These are phyloP conservation scores for Acrossocheilus wenchowensis DNA, from an alignment of 2,797 vertebrate genomes.

Conservation along the genomic window DNA sequence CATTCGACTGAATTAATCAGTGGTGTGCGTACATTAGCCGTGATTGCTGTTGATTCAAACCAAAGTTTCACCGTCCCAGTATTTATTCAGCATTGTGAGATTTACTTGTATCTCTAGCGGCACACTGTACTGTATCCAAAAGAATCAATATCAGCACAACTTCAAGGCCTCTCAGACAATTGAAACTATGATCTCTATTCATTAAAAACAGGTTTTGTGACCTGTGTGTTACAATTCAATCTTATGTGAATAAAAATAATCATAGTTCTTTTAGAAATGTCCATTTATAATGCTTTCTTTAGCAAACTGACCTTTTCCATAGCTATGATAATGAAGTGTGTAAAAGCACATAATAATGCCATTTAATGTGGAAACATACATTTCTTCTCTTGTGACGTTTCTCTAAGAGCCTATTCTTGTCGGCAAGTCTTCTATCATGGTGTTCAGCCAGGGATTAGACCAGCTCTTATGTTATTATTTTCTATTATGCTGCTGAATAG, in stretches of 20 bases:
- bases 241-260: background rate
- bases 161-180: background rate
- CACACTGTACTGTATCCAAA: background rate
- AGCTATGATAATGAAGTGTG: background rate
- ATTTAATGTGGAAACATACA: background rate
- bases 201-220: background rate
- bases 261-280: background rate
- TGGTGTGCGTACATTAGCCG: background rate
- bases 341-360: background rate
- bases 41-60: slow-evolving; percentile 16
- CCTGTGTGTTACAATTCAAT: background rate
- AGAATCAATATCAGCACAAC: slow-evolving; percentile 13
- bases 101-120: background rate
- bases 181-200: background rate
- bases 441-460: slow-evolving; percentile 32
- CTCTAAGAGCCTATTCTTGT: background rate
- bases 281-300: background rate
- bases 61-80: background rate
- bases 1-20: background rate
- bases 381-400: background rate
- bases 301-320: background rate
- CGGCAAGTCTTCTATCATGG: background rate
- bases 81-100: slow-evolving; percentile 15
- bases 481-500: slow-evolving; percentile 25
- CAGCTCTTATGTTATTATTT: slow-evolving; percentile 41